These are phyloP conservation scores for Octodon degus DNA, from an alignment of 2,113 vertebrate genomes.

Conservation along the genomic window DNA sequence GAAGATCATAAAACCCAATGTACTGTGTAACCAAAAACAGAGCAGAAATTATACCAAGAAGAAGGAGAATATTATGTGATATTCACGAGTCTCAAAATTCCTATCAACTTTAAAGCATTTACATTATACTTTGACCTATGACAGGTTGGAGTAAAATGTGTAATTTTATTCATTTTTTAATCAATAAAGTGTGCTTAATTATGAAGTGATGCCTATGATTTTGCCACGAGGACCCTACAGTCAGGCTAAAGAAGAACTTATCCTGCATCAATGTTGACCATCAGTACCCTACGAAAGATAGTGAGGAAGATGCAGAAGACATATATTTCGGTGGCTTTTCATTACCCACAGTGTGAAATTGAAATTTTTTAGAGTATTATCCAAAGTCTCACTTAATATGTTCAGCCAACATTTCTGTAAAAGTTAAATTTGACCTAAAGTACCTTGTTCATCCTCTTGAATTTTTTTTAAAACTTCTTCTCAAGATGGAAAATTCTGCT, in stretches of 20 bases:
- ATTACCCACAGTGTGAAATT: background rate
- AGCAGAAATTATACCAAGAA: background rate
- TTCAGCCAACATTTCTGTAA: background rate
- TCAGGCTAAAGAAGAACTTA: background rate
- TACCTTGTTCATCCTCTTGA: background rate
- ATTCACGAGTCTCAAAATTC: background rate
- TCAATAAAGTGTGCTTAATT: background rate
- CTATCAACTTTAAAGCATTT: background rate
- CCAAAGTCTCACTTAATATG: background rate
- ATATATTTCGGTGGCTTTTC: background rate
- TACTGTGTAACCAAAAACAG: constrained; percentile 1
- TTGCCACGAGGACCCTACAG: background rate
- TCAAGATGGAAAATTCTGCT: background rate
- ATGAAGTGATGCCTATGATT: background rate
- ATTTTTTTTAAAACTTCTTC: background rate
- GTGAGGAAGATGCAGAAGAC: background rate
- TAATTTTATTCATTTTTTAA: background rate
- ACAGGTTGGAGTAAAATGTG: background rate
- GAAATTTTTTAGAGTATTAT: background rate
- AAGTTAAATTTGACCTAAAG: background rate
- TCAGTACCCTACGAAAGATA: background rate
- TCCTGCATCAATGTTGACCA: background rate
- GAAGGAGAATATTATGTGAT: background rate
- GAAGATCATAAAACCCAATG: background rate
- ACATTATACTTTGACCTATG: background rate